Conservation (phyloP, 2,888 invertebrate species). For the Scrobipalpa atriplicella region DNA sequence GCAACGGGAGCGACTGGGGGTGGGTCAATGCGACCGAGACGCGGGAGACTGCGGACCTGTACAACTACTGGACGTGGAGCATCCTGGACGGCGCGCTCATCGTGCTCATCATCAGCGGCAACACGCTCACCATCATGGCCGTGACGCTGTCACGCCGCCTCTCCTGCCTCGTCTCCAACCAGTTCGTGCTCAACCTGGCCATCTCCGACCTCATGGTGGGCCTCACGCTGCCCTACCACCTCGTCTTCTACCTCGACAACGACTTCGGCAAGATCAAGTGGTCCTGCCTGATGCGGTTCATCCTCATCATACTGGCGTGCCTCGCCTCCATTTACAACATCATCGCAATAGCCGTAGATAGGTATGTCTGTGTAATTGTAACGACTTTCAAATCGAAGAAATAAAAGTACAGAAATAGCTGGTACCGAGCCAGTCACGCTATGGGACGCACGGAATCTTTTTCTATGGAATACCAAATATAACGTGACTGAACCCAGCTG, state of each 20-base stretch:
- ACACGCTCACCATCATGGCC: constrained; percentile 89
- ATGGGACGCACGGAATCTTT: constrained; percentile 34
- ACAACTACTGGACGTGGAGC: constrained; percentile 84
- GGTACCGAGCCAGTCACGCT: constrained; percentile 38
- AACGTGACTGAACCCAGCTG: constrained; percentile 15
- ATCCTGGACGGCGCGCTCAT: constrained; percentile 86
- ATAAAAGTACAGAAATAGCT: constrained; percentile 26
- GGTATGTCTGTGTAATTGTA: constrained; percentile 55
- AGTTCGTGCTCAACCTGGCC: constrained; percentile 90
- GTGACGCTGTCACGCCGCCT: constrained; percentile 87
- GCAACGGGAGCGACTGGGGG: constrained; percentile 65
- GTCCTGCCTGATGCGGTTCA: constrained; percentile 88
- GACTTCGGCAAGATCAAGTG: constrained; percentile 83
- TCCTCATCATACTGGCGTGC: constrained; percentile 89
- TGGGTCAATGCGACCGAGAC: constrained; percentile 67
- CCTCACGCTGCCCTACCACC: constrained; percentile 89
- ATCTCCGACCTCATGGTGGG: constrained; percentile 91
- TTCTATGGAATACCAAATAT: constrained; percentile 25
- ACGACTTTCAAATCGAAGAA: constrained; percentile 17
- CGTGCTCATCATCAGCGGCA: constrained; percentile 87
- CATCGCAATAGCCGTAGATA: constrained; percentile 90
- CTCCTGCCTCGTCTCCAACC: constrained; percentile 87
- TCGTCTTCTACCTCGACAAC: constrained; percentile 87
- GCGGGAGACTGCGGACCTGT: constrained; percentile 57
- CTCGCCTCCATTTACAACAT: constrained; percentile 91